Conservation (phyloP, 1,140 invertebrate genomes). For the Drosophila lacertosa region DNA sequence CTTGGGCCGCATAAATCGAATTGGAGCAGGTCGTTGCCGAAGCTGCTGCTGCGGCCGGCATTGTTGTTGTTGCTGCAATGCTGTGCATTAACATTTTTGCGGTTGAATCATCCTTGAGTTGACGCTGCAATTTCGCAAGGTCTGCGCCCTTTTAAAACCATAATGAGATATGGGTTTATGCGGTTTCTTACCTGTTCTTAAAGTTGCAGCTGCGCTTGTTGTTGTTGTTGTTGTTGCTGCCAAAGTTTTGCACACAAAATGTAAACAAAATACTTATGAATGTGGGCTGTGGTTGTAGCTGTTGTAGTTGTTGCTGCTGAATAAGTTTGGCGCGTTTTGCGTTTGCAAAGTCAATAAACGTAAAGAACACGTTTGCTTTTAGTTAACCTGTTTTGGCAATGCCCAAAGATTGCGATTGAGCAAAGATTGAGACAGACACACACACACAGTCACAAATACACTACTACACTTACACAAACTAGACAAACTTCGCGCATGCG, state of each 20-base stretch:
- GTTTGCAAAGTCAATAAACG: slow-evolving; percentile 74
- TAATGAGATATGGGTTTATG: slow-evolving; percentile 37
- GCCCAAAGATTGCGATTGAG: slow-evolving; percentile 80
- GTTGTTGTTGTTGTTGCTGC: slow-evolving; percentile 14
- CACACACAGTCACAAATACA: slow-evolving; percentile 22
- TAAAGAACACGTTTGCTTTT: slow-evolving; percentile 80
- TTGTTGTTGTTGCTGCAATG: slow-evolving; percentile 36
- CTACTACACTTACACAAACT: slow-evolving; percentile 36
- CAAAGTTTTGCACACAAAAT: slow-evolving; percentile 52
- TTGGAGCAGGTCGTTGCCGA: slow-evolving; percentile 80
- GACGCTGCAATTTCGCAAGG: slow-evolving; percentile 29
- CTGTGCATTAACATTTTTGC: slow-evolving; percentile 52
- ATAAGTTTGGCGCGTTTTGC: slow-evolving; percentile 64
- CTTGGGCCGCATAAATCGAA: slow-evolving; percentile 78
- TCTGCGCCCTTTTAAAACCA: slow-evolving; percentile 45
- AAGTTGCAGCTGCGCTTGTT: slow-evolving; percentile 27
- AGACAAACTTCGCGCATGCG: slow-evolving; percentile 55
- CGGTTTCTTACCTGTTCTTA: slow-evolving; percentile 51
- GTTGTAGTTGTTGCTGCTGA: slow-evolving; percentile 39
- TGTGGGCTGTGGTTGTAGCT: slow-evolving; percentile 31
- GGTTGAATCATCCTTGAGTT: slow-evolving; percentile 62
- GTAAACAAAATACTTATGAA: slow-evolving; percentile 47
- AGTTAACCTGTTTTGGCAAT: slow-evolving; percentile 78
- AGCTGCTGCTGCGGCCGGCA: slow-evolving; percentile 17
- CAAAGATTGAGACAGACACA: slow-evolving; percentile 68